Base-by-base conservation (phyloP, 2,113 vertebrate species). In the Sorex fumeus region DNA sequence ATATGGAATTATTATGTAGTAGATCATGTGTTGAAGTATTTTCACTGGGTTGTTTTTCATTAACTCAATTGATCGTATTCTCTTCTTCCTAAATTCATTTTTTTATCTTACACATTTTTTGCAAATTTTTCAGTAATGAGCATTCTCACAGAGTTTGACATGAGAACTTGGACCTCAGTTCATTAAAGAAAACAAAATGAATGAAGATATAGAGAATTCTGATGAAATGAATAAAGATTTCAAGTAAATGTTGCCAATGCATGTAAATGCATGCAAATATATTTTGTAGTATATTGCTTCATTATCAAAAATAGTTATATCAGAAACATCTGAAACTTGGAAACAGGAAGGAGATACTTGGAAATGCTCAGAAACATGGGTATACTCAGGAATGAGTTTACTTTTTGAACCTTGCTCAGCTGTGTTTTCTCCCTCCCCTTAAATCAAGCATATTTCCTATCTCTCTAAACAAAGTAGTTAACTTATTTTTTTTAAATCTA, bases 71-170 rank as follows among this genome's bases (percentile, higher is more conserved):
- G 23, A 40, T 85, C 72, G 1, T 6, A 80, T 64, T 95, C 47
- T 81, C 21, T 36, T 64, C 75, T 88, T 36, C 60, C 75, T 88
- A 57, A 40, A 50, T 47, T 66, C 2, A 72, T 70, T 96, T 84
- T 88, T 72, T 10, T 40, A 92, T 66, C 30, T 74, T 78, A 69
- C 0, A 70, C 19, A 86, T 84, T 57, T 83, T 62, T 57, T 88
- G n/a, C 9, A 85, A 47, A 66, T 72, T 81, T 32, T 82, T 83
- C 13, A 88, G 3, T 28, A 78, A 4, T 87, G 27, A 75, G n/a
- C 11, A 40, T 87, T 85, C 45, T 27, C n/a, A 25, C 30, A 8
- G 2, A 81, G 8, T 85, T 43, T 78, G 45, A n/a, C 62, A 23
- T 74, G 66, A 34, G 23, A 91, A 69, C 15, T 45, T 69, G 82